These are phyloP conservation scores for Anser cygnoides DNA, from an alignment of 2,113 vertebrate genomes.

Conservation along the genomic window DNA sequence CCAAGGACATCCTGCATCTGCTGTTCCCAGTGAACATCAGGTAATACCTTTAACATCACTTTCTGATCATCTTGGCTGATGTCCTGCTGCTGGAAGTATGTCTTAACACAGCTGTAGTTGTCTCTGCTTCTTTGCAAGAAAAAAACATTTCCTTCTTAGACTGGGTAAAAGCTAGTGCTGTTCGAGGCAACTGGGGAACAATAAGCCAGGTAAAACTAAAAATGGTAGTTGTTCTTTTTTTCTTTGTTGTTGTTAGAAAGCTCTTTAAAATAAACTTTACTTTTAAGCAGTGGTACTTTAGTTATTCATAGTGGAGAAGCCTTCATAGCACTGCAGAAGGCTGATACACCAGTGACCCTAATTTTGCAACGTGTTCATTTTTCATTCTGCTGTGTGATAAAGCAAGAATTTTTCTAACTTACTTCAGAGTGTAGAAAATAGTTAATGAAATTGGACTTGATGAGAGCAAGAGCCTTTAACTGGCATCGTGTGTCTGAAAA, in stretches of 20 bases:
- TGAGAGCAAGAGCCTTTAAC: not conserved
- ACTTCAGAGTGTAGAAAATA: constrained; percentile 7
- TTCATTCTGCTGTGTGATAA: not conserved
- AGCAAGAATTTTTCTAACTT: not conserved
- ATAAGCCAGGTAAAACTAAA: constrained; percentile 5
- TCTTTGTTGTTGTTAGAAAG: not conserved
- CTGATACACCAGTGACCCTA: not conserved
- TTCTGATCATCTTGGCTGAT: not conserved
- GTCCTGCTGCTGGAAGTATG: not conserved
- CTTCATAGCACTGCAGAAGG: not conserved
- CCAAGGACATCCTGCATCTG: not conserved
- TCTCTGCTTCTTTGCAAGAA: not conserved
- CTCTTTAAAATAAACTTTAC: not conserved
- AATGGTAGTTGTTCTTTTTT: not conserved
- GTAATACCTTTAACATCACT: constrained; percentile 8
- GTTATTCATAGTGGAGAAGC: not conserved
- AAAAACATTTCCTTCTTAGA: not conserved
- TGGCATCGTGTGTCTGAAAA: not conserved
- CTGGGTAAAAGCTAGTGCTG: not conserved
- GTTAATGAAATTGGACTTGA: not conserved
- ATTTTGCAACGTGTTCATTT: not conserved
- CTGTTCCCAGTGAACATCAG: not conserved
- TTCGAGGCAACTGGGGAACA: not conserved
- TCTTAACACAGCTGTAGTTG: constrained; percentile 6
- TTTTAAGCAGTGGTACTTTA: not conserved